phyloP scores from a whole-genome alignment of 1,140 invertebrate species.

The Tenebrio molitor region DNA sequence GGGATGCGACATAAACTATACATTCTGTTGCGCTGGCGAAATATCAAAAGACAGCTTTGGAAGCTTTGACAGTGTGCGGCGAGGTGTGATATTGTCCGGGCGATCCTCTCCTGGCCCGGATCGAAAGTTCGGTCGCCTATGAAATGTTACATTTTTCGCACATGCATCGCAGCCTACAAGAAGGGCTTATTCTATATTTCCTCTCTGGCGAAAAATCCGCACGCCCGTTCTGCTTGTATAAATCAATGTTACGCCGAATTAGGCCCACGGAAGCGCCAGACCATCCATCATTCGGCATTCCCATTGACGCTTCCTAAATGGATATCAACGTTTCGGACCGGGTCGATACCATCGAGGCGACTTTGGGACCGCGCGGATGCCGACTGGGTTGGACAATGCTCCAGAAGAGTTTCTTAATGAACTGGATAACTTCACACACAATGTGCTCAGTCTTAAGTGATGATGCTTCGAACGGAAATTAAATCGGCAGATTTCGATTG shows the following conservation, averaged over 20 bases:
- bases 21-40: constrained; percentile 49
- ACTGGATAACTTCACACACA: too few relatives aligned
- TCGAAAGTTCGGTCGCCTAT: constrained; percentile 57
- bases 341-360: neutral
- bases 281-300: constrained; percentile 37
- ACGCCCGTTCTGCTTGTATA: constrained; percentile 20
- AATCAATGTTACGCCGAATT: constrained; percentile 31
- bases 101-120: constrained; percentile 48
- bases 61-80: constrained; percentile 60
- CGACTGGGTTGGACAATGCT: too few relatives aligned
- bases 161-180: constrained; percentile 49
- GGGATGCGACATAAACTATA: constrained; percentile 48
- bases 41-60: constrained; percentile 60
- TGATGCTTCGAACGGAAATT: too few relatives aligned
- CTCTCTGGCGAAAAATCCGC: neutral
- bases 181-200: constrained; percentile 36
- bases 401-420: too few relatives aligned
- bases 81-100: constrained; percentile 61
- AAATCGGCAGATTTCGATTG: too few relatives aligned
- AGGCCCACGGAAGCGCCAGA: neutral
- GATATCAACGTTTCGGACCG: constrained; percentile 29
- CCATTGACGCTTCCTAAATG: constrained; percentile 40
- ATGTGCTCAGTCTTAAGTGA: too few relatives aligned
- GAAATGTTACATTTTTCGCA: constrained; percentile 57
- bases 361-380: too few relatives aligned